Base-by-base conservation (phyloP, 2,888 invertebrate species). In the Cheilosia variabilis region DNA sequence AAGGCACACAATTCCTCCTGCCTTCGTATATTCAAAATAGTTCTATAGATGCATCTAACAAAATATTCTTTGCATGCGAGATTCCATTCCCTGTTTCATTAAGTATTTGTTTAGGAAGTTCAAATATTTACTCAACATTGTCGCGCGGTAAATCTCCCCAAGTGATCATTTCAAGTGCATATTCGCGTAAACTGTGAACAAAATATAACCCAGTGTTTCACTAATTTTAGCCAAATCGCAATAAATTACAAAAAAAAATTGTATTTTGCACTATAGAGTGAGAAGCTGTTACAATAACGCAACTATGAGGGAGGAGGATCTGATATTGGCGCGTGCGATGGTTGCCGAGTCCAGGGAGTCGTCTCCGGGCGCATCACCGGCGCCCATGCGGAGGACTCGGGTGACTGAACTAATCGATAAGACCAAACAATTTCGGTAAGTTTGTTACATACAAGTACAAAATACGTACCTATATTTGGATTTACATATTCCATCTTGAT, bases 291-390 rank as follows among this genome's bases (percentile, higher is more conserved):
- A 13, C 1, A 37, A 13, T 13, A 37, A 65, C 22, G 6, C 43
- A 10, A 90, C 88, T 63, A 95, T 96, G 95, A 95, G 96, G 92
- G 96, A 96, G 91, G 94, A 94, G 90, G 95, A 96, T 91, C 90
- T 97, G 83, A 94, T 95, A 88, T 92, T 96, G 89, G 96, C 96
- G 4, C 94, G 95, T 77, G 95, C 96, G 15, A 93, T 96, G 89
- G 91, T 89, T n/a, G 90, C 89, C 93, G 94, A 87, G 58, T 87
- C 87, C 5, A 87, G 87, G 62, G 84, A 81, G 22, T 93, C 91
- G 84, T 94, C 94, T 2, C 94, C 95, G 0, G 94, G 94, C 7
- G 94, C 93, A 27, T 95, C 95, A 1, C 95, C 95, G 0, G 93
- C 93, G 10, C 94, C 95, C 0, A 90, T 95, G 19, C 93, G 95